phyloP scores from a whole-genome alignment of 2,888 invertebrate genomes.

The Chloromyia formosa region DNA sequence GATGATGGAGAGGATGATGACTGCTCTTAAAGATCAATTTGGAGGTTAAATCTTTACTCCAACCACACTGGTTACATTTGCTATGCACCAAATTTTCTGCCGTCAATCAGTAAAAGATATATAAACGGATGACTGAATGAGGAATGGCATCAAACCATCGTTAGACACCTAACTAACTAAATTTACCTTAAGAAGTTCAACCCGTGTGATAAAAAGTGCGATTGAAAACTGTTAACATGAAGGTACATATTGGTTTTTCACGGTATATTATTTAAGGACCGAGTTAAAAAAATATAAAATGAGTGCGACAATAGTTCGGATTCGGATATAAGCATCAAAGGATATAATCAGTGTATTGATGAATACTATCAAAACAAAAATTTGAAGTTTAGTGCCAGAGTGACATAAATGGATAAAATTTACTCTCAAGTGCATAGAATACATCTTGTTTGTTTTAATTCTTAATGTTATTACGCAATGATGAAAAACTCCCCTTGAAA shows the following conservation, averaged over 20 bases:
- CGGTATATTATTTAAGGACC: not conserved
- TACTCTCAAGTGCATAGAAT: too few species aligned
- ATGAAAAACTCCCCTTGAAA: too few species aligned
- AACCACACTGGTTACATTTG: slow-evolving; percentile 25
- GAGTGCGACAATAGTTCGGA: too few species aligned
- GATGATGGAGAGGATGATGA: slow-evolving; percentile 28
- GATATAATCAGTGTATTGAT: too few species aligned
- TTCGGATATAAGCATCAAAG: too few species aligned
- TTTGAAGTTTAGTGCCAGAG: too few species aligned
- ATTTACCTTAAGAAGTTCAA: slow-evolving; percentile 17
- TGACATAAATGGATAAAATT: too few species aligned
- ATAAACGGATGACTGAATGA: slow-evolving; percentile 64
- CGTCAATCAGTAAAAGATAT: slow-evolving; percentile 54
- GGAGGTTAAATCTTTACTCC: slow-evolving; percentile 1
- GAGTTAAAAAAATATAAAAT: too few species aligned
- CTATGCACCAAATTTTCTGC: slow-evolving; percentile 32
- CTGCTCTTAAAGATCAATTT: slow-evolving; percentile 13
- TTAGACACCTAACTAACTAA: slow-evolving; percentile 63
- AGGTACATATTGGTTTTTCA: slow-evolving; percentile 5
- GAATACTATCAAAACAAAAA: too few species aligned
- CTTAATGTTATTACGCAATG: too few species aligned
- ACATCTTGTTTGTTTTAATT: too few species aligned
- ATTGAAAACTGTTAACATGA: slow-evolving; percentile 43
- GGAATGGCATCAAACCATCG: slow-evolving; percentile 64
- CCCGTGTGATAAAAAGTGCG: slow-evolving; percentile 36